phyloP scores from a whole-genome alignment of 2,113 vertebrate species.

The Coptodon rendalli region DNA sequence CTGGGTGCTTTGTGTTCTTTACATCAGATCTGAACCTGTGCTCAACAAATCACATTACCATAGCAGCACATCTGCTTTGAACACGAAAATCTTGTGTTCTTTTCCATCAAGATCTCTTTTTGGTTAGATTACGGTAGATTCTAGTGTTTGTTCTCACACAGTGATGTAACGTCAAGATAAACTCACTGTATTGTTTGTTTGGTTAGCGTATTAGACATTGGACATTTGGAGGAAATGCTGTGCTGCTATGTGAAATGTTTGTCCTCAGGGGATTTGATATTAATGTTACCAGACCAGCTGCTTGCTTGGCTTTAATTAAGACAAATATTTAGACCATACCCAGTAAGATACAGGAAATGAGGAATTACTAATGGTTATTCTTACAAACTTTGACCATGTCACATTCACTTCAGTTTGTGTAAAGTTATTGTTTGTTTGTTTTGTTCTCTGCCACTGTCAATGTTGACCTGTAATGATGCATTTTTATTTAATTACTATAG shows the following conservation, averaged over 20 bases:
- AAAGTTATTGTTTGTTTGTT: neutral
- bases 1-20: slow-evolving; percentile 32
- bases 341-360: slow-evolving; percentile 18
- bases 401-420: neutral
- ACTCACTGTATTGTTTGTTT: slow-evolving; percentile 1
- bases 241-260: slow-evolving; percentile 36
- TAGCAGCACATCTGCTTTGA: neutral
- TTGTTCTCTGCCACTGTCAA: neutral
- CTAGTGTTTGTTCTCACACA: slow-evolving; percentile 7
- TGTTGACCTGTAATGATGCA: neutral
- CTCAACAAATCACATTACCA: neutral
- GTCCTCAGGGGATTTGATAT: neutral
- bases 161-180: neutral
- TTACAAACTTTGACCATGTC: neutral
- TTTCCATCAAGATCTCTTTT: neutral
- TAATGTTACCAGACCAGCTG: neutral
- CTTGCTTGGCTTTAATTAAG: neutral
- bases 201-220: slow-evolving; percentile 22
- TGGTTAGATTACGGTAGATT: neutral
- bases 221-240: slow-evolving; percentile 40
- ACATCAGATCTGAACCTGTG: slow-evolving; percentile 10
- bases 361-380: neutral
- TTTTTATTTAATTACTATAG: neutral
- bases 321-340: slow-evolving; percentile 4
- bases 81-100: neutral